Evolutionary conservation across 1,140 invertebrate species (phyloP).

Genomic region (Polyergus mexicanus): DNA sequence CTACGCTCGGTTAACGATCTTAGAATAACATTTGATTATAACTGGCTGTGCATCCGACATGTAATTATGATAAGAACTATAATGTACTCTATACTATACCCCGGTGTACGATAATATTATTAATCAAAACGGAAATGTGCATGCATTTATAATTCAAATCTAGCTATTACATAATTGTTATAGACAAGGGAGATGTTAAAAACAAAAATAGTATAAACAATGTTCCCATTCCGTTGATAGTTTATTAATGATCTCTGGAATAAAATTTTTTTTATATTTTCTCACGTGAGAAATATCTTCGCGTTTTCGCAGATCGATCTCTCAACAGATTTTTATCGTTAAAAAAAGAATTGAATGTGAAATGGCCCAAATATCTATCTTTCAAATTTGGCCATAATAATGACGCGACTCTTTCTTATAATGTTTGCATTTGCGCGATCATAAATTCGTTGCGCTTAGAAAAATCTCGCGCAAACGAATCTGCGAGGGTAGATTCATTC

Average conservation of each 20-base stretch:
- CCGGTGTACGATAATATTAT: background rate
- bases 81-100: no score
- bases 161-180: background rate
- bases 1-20: background rate
- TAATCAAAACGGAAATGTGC: background rate
- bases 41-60: background rate
- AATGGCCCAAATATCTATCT: background rate
- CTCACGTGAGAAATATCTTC: background rate
- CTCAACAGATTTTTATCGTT: background rate
- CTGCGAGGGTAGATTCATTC: slow-evolving; percentile 5
- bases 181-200: background rate
- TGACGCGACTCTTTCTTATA: background rate
- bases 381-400: background rate
- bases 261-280: background rate
- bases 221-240: background rate
- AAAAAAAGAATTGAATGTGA: background rate
- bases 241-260: background rate
- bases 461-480: slow-evolving; percentile 20
- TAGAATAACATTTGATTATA: slow-evolving; percentile 17
- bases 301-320: background rate
- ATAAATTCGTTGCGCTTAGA: slow-evolving; percentile 8
- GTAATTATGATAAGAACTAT: background rate
- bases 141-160: background rate
- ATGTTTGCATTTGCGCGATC: slow-evolving; percentile 11
- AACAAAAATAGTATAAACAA: background rate